phyloP scores from a whole-genome alignment of 2,113 vertebrate species.

The Eupsittula cactorum region DNA sequence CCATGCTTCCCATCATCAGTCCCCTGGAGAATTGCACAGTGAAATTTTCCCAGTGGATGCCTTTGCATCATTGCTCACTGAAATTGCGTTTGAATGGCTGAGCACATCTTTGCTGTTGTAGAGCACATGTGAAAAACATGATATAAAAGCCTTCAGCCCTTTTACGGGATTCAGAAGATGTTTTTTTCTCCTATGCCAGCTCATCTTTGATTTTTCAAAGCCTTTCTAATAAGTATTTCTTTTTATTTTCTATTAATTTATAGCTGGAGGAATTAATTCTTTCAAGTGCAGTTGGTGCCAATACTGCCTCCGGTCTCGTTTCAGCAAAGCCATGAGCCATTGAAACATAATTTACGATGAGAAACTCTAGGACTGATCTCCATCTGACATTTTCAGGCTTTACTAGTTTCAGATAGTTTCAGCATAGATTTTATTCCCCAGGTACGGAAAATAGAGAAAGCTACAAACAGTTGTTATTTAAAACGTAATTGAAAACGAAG shows the following conservation, averaged over 20 bases:
- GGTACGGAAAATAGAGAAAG: not conserved
- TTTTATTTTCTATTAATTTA: not conserved
- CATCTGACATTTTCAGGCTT: not conserved
- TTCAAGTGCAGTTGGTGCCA: not conserved
- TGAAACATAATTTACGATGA: not conserved
- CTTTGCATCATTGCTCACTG: not conserved
- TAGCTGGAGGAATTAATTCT: not conserved
- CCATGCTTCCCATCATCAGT: not conserved
- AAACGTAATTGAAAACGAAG: not conserved
- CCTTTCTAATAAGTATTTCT: not conserved
- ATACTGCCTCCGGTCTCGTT: not conserved
- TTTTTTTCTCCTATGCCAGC: not conserved
- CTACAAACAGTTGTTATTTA: not conserved
- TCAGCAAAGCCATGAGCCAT: not conserved
- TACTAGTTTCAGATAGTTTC: not conserved
- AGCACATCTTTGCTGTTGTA: not conserved
- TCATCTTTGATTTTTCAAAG: not conserved
- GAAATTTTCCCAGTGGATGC: not conserved
- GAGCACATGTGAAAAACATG: not conserved
- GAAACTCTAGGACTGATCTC: not conserved
- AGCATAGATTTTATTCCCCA: not conserved
- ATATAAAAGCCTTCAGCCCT: not conserved
- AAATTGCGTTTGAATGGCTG: not conserved
- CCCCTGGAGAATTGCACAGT: not conserved
- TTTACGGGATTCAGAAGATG: not conserved